Evolutionary conservation across 2,797 vertebrate genomes (phyloP).

Genomic region (Thripadectes ignobilis): DNA sequence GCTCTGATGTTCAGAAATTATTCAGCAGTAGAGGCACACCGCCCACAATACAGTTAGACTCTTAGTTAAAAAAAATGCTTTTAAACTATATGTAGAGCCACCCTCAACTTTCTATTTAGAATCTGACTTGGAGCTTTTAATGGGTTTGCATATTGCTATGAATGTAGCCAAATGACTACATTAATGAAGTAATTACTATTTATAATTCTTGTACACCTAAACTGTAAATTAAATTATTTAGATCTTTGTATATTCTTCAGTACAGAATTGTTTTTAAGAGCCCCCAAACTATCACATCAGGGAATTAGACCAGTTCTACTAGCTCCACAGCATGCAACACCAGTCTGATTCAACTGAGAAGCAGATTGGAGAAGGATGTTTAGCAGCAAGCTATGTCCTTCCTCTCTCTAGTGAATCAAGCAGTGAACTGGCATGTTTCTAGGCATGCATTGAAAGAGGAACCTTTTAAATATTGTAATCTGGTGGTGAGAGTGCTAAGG

Average conservation of each 20-base stretch:
- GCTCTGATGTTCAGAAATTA: background rate
- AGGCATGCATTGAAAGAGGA: background rate
- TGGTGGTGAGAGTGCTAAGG: background rate
- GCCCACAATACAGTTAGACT: background rate
- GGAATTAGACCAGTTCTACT: background rate
- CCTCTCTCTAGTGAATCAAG: background rate
- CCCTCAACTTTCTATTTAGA: conserved; percentile 54
- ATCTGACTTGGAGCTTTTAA: conserved; percentile 50
- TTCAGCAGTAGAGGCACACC: background rate
- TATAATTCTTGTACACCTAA: conserved; percentile 1
- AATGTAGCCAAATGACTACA: conserved; percentile 31
- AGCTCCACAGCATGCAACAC: background rate
- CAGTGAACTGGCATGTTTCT: background rate
- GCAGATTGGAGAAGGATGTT: background rate
- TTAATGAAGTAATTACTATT: conserved; percentile 53
- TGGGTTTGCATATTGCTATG: conserved; percentile 33
- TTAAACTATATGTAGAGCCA: conserved; percentile 50
- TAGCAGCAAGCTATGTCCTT: background rate
- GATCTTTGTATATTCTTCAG: background rate
- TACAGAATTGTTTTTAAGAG: conserved; percentile 9
- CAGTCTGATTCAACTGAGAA: background rate
- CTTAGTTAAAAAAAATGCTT: conserved; percentile 20
- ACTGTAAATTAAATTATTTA: conserved; percentile 7
- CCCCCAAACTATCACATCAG: background rate
- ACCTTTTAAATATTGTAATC: background rate